These are phyloP conservation scores for Henricia sp. DNA, from an alignment of 53 echinoderm and acorn worm genomes.

Conservation along the genomic window DNA sequence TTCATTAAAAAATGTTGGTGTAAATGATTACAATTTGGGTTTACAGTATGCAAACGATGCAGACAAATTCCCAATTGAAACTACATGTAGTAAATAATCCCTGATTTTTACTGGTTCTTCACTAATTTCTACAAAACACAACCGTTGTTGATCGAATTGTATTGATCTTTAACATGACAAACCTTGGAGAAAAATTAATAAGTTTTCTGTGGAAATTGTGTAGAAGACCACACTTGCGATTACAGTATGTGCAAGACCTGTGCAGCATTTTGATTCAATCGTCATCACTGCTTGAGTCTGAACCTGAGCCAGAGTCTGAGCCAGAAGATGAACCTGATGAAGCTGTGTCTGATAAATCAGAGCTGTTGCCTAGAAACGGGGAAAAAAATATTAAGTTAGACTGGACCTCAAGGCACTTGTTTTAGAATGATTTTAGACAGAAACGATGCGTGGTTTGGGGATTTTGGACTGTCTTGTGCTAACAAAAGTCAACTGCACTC, in stretches of 20 bases:
- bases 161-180: background rate
- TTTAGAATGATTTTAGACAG: too few relatives aligned
- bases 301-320: slow-evolving; percentile 11
- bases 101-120: too few relatives aligned
- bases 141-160: background rate
- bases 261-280: background rate
- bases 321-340: slow-evolving; percentile 22
- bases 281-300: slow-evolving; percentile 26
- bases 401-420: too few relatives aligned
- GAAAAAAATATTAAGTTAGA: background rate
- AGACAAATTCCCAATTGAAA: too few relatives aligned
- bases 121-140: background rate
- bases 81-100: too few relatives aligned
- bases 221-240: background rate
- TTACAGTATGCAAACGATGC: too few relatives aligned
- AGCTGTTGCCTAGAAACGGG: background rate
- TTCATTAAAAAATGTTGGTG: too few relatives aligned
- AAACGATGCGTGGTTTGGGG: too few relatives aligned
- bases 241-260: background rate
- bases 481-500: background rate
- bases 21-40: too few relatives aligned
- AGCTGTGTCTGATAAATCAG: slow-evolving; percentile 7
- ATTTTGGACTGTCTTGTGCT: too few relatives aligned
- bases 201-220: background rate
- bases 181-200: background rate